Conservation (phyloP, 1,140 invertebrate species). For the Drosophila nigromelanica region DNA sequence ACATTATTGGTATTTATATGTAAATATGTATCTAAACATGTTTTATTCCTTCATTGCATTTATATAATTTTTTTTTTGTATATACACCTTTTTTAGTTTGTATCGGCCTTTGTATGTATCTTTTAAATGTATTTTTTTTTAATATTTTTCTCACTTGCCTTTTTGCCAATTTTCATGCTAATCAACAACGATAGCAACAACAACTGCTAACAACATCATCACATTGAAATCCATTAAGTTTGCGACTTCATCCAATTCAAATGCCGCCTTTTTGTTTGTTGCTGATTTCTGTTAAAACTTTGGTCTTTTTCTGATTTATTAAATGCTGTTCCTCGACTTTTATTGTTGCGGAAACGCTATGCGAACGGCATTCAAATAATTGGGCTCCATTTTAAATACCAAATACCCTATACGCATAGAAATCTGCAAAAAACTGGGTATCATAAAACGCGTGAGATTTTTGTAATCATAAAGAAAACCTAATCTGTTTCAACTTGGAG, state of each 20-base stretch:
- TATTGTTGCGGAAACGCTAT: constrained; percentile 69
- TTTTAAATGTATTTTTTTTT: not conserved
- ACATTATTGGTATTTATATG: not conserved
- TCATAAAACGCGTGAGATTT: not conserved
- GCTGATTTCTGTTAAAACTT: constrained; percentile 4
- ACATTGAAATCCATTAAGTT: constrained; percentile 60
- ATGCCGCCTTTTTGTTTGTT: constrained; percentile 12
- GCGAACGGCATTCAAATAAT: constrained; percentile 35
- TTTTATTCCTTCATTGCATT: not conserved
- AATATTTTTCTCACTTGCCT: constrained; percentile 11
- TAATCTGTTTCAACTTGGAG: too few species aligned
- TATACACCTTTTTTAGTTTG: not conserved
- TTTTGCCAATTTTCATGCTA: constrained; percentile 36
- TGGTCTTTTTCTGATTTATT: constrained; percentile 40
- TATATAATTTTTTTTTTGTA: not conserved
- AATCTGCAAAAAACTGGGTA: not conserved
- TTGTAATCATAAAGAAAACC: not conserved
- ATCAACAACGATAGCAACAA: constrained; percentile 20
- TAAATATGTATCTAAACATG: not conserved
- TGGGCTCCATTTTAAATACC: constrained; percentile 4
- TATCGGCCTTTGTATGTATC: not conserved
- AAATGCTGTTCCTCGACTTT: constrained; percentile 34
- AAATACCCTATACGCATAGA: constrained; percentile 1
- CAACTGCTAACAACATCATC: constrained; percentile 38
- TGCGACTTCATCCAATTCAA: constrained; percentile 29